Conservation (phyloP, 1,140 invertebrate genomes). For the Paraescarpia echinospica region DNA sequence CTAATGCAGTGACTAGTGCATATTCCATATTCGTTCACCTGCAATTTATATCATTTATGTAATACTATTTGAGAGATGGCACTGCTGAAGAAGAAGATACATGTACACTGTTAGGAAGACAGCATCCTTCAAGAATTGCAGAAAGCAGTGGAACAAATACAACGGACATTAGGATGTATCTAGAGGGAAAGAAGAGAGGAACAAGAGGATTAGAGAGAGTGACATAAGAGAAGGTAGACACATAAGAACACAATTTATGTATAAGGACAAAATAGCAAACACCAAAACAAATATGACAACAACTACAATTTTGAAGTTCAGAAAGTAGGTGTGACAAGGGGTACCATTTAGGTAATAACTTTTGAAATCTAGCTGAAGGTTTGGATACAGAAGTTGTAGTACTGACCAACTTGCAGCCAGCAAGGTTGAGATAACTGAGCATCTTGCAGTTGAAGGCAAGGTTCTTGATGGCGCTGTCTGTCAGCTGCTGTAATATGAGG, state of each 20-base stretch:
- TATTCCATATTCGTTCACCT: too few species aligned
- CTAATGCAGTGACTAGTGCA: too few species aligned
- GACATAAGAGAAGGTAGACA: neutral
- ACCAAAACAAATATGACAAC: neutral
- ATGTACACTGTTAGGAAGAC: too few species aligned
- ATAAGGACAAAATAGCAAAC: neutral
- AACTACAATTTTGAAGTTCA: neutral
- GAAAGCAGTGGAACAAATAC: neutral
- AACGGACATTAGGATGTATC: neutral
- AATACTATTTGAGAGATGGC: neutral
- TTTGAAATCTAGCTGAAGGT: neutral
- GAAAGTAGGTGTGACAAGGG: neutral
- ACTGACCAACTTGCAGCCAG: constrained; percentile 57
- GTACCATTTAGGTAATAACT: neutral
- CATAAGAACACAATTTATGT: neutral
- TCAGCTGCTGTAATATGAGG: constrained; percentile 45
- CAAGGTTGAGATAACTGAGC: constrained; percentile 52
- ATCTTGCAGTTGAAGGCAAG: constrained; percentile 58
- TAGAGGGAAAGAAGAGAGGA: neutral
- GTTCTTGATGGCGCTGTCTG: constrained; percentile 59
- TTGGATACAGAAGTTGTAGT: neutral
- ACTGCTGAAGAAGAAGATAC: neutral
- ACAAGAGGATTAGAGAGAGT: neutral
- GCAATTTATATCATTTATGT: neutral
- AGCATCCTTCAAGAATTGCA: too few species aligned